Evolutionary conservation across 2,888 invertebrate species (phyloP), one percentile per base, ranked within the genome.

Genomic region (Thymelicus sylvestris): DNA sequence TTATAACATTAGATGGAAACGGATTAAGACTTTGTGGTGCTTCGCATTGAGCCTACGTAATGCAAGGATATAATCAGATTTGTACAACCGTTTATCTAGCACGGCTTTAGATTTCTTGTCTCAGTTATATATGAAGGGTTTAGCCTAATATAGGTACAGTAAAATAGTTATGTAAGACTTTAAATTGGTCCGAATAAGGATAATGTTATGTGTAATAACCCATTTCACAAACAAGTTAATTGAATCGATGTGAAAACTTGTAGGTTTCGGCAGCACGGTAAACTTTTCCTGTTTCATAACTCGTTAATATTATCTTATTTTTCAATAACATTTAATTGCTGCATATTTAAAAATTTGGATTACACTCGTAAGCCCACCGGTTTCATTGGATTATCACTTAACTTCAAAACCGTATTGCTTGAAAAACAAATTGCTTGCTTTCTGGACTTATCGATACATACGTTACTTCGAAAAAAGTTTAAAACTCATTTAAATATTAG

Each of bases 1-100:
- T 92, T 92, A 92, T 91, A 92, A 92, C 92, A 92, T 92, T 93
- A 92, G 92, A 91, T 92, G 91, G 91, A 88, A 92, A 90, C 83
- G 91, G 92, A 93, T 93, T 90, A 90, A 82, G 84, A 86, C 83
- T 85, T 91, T 92, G 90, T 89, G 83, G 92, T 87, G 92, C 92
- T 93, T 93, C 92, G 72, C 81, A 80, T 80, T 80, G 83, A 83
- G 86, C 86, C 87, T 83, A 86, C 86, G 83, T 83, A 82, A 83
- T 81, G 77, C 81, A 78, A 77, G 81, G 82, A 78, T 81, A 79
- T 91, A 91, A 91, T 91, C 86, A 89, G 89, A 84, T 85, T 84
- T 83, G 76, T 72, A 72, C 73, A 70, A 75, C 74, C 74, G 75
- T 77, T 76, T 74, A 74, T 74, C 80, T 78, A 70, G 70, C 70